These are phyloP conservation scores for Nycteola revayana DNA, from an alignment of 2,888 invertebrate genomes.

Conservation along the genomic window DNA sequence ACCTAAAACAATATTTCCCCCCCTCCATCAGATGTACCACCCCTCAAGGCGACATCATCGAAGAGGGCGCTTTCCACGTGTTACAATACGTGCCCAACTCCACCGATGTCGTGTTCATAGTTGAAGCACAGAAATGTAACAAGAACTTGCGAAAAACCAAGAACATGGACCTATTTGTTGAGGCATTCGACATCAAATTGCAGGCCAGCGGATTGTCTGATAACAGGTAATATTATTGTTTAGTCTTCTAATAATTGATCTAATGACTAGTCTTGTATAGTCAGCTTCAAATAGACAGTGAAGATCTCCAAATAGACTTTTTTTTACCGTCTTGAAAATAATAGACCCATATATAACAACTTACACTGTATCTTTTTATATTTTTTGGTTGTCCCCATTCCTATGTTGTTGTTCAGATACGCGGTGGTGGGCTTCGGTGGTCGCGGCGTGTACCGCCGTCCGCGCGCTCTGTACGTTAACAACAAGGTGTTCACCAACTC, in stretches of 20 bases:
- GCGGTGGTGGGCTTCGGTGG: slow-evolving; percentile 93
- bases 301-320: too few species aligned
- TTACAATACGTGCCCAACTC: slow-evolving; percentile 85
- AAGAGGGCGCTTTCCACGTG: slow-evolving; percentile 88
- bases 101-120: slow-evolving; percentile 93
- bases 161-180: slow-evolving; percentile 86
- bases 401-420: slow-evolving; percentile 86
- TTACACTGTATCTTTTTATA: too few species aligned
- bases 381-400: too few species aligned
- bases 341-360: too few species aligned
- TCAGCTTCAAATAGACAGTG: too few species aligned
- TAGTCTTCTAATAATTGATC: too few species aligned
- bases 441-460: slow-evolving; percentile 85
- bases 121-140: slow-evolving; percentile 94
- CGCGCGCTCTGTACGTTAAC: slow-evolving; percentile 88
- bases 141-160: slow-evolving; percentile 84
- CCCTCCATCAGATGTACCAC: slow-evolving; percentile 83
- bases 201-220: slow-evolving; percentile 83
- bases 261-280: too few species aligned
- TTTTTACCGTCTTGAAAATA: too few species aligned
- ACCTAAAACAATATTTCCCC: too few species aligned
- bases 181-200: slow-evolving; percentile 86
- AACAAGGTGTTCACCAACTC: slow-evolving; percentile 86
- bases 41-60: slow-evolving; percentile 85
- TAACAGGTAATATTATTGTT: slow-evolving; percentile 84